phyloP scores from a whole-genome alignment of 92 coral and sea anemone species.

The Phymanthus crucifer region DNA sequence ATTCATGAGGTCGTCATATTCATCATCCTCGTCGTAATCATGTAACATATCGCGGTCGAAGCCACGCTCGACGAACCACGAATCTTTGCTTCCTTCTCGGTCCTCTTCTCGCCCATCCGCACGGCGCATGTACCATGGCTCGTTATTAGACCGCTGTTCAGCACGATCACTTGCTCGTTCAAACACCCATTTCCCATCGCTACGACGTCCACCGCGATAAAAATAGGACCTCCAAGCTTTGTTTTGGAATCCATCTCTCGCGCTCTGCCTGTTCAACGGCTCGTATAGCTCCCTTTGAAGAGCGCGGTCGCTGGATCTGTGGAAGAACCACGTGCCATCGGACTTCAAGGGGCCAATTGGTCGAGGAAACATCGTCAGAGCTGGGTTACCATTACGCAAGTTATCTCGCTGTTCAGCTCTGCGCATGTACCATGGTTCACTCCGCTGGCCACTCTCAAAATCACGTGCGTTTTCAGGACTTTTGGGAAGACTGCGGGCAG shows the following conservation, averaged over 20 bases:
- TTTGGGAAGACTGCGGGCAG: conserved; percentile 7
- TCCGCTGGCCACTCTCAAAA: conserved; percentile 27
- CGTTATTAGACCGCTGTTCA: conserved; percentile 50
- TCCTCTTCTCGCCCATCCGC: conserved; percentile 58
- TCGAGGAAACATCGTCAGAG: conserved; percentile 33
- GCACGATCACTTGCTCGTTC: conserved; percentile 65
- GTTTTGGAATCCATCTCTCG: not conserved
- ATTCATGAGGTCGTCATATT: not conserved
- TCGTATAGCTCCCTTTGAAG: conserved; percentile 42
- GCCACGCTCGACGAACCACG: conserved; percentile 71
- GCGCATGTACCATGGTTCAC: conserved; percentile 48
- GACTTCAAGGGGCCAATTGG: conserved; percentile 27
- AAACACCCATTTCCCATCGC: conserved; percentile 46
- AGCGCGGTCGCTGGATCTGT: conserved; percentile 50
- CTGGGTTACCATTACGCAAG: conserved; percentile 25
- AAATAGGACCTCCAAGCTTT: not conserved
- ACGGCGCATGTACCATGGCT: conserved; percentile 68
- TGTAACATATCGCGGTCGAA: conserved; percentile 44
- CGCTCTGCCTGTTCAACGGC: conserved; percentile 59
- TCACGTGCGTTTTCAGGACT: conserved; percentile 33
- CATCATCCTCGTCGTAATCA: conserved; percentile 17
- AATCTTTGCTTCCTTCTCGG: conserved; percentile 39
- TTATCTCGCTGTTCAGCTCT: conserved; percentile 38
- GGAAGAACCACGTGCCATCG: conserved; percentile 47
- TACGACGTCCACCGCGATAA: not conserved